A percentile compares a stretch with the other conserved stretches of the same genome.
These are phyloP conservation scores for Hafferia zeledoni DNA, from an alignment of 2,797 vertebrate genomes.

Conservation along the genomic window DNA sequence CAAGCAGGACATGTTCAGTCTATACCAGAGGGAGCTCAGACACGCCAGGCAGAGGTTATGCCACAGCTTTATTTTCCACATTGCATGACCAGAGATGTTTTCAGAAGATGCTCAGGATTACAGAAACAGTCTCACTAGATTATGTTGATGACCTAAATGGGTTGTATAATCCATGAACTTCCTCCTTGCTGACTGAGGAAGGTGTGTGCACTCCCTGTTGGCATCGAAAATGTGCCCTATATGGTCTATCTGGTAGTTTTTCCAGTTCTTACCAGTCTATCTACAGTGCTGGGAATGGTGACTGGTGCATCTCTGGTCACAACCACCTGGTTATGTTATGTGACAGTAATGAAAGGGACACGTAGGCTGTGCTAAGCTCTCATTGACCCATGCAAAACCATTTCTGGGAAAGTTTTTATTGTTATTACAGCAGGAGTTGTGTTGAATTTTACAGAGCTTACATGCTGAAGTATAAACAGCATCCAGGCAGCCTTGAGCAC, in stretches of 20 bases:
- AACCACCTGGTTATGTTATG: background rate
- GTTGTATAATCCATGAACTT: background rate
- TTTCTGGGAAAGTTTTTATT: background rate
- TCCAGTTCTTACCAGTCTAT: background rate
- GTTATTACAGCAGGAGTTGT: background rate
- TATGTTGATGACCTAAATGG: background rate
- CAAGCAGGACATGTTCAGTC: background rate
- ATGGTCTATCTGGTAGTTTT: background rate
- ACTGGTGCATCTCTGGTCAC: background rate
- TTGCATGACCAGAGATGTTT: background rate
- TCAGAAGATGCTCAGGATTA: background rate
- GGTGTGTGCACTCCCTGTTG: rapidly evolving
- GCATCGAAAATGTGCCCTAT: rapidly evolving
- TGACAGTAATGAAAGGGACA: background rate
- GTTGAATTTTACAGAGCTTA: background rate
- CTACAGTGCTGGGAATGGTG: background rate
- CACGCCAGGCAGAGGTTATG: background rate
- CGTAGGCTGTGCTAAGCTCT: background rate
- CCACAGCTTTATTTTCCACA: background rate
- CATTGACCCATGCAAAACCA: background rate
- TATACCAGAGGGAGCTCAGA: slow-evolving; percentile 22
- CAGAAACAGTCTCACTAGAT: background rate
- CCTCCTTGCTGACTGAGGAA: background rate
- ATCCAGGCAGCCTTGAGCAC: background rate
- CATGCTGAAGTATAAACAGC: background rate